Evolutionary conservation across 2,113 vertebrate genomes (phyloP), one percentile per base, ranked within the genome.

Genomic region (Grallaria varia): DNA sequence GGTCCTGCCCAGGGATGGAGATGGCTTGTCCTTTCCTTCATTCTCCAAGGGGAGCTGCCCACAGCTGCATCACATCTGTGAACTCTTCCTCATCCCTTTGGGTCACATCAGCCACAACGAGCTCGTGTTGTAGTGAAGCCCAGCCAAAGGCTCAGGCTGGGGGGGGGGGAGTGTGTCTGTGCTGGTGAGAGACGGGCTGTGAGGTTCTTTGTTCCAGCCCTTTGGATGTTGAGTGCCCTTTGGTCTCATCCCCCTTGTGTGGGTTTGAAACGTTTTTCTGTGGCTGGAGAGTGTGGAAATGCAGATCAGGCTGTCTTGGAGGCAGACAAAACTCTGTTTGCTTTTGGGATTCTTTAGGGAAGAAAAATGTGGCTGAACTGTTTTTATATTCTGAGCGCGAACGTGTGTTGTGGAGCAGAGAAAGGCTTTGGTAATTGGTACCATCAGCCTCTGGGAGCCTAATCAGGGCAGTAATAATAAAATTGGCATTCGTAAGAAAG

Each of bases 371-470:
- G 72, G 64, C 75, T 73, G 64, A 87, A 49, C 49, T 87, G 75
- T 84, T 95, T 96, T 91, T 77, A 52, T 82, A 93, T 96, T 97
- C 97, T 19, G 69, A 93, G 80, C 5, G 24, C 1, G 45, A 91
- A 64, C 33, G 30, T 71, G 59, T 89, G 89, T 90, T 96, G 93
- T 87, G 67, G 73, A 91, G 88, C 89, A 76, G 87, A 68, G 86
- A 93, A 83, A 83, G 74, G 86, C 90, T 95, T 81, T 66, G 92
- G 84, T 91, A 95, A 94, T 97, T 93, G 82, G 94, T 84, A 84
- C 88, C 81, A 63, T 94, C 84, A 83, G 71, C 79, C 81, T 66
- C 62, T 84, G 77, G 81, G 90, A 96, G 71, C 9, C 3, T 87
- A 96, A 92, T 96, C 89, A 78, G 87, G 21, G 49, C 81, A 74